Base-by-base conservation (phyloP, 2,888 invertebrate genomes). In the Graphium colonna region DNA sequence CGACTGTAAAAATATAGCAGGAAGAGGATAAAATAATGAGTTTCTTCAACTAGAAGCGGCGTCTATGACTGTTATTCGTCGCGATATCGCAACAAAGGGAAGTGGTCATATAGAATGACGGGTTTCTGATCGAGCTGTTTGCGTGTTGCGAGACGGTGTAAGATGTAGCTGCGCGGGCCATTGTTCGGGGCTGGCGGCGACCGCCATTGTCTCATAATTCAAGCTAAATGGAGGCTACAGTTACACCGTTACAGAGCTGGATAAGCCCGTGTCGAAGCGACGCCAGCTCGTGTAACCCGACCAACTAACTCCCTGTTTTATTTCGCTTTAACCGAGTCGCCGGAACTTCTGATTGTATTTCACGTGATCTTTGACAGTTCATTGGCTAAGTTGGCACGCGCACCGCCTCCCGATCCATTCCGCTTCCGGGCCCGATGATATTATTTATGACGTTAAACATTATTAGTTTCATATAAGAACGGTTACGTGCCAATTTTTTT, bases 301-400 rank as follows among this genome's bases (percentile, higher is more conserved):
- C 18, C 45, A 39, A 26, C 43, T 44, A 21, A 49, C 39, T 49
- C 33, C 44, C 33, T 50, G 49, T 50, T 54, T 44, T 54, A 54
- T 54, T 49, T 54, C 40, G 21, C 15, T 49, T 54, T 49, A 54
- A 54, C 54, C 40, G 49, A 49, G 44, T 54, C 49, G 44, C 44
- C 54, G 54, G 49, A 54, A 54, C 49, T 54, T 54, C 12, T 33
- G 54, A 49, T 50, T 54, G 49, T 54, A 54, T 54, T 54, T 54
- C 49, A 54, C 48, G 44, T 49, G 54, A 54, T 54, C 54, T 54
- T 54, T 49, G 54, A 54, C 54, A 54, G 54, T 54, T 49, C 54
- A 54, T 54, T 54, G 49, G 49, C 49, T 54, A 44, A 49, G 44
- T 54, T 54, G 54, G 54, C 54, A 49, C 39, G 49, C 44, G 45